A percentile compares a stretch with the other conserved stretches of the same genome.
Conservation (phyloP, 2,113 vertebrate species). For the Pardalotus punctatus region DNA sequence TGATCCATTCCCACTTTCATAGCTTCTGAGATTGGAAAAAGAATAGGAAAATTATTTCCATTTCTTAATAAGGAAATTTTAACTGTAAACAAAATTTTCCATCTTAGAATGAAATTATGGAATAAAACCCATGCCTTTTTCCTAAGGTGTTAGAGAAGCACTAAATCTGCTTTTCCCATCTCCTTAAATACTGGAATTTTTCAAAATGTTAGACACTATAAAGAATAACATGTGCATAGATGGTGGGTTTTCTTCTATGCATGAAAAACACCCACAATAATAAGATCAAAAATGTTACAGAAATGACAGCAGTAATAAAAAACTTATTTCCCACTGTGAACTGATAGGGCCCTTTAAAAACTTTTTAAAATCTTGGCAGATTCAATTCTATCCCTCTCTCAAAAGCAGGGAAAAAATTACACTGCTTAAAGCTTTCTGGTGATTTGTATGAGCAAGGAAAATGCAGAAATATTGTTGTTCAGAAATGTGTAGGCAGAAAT, state of each 20-base stretch:
- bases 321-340: neutral
- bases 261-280: fast-evolving
- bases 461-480: neutral
- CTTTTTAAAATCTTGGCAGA: neutral
- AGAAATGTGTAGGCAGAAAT: neutral
- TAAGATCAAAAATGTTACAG: neutral
- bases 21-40: neutral
- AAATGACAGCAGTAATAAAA: neutral
- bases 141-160: neutral
- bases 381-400: neutral
- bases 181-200: neutral
- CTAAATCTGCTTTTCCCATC: neutral
- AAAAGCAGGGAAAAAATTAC: neutral
- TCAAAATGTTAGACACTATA: neutral
- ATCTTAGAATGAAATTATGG: neutral
- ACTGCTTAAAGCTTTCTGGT: neutral
- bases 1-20: neutral
- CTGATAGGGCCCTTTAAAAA: neutral
- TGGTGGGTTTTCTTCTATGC: fast-evolving
- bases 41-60: neutral
- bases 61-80: neutral
- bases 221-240: neutral
- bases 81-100: neutral
- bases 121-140: neutral
- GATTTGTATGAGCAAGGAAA: neutral